phyloP scores from a whole-genome alignment of 2,113 vertebrate genomes.

The Zosterops hypoxanthus region DNA sequence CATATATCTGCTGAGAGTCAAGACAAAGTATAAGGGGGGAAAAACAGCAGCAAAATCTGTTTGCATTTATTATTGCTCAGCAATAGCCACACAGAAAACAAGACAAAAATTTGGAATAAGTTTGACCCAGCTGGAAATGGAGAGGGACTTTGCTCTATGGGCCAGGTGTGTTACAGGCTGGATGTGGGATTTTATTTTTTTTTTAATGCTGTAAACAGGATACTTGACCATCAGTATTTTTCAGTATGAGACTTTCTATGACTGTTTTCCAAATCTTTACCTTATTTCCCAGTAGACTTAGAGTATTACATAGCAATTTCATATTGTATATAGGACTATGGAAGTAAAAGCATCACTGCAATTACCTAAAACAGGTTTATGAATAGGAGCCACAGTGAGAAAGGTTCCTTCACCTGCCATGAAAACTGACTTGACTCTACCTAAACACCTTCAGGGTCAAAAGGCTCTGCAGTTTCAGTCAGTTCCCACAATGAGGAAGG shows the following conservation, averaged over 20 bases:
- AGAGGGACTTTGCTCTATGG: neutral
- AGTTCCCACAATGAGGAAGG: slow-evolving; percentile 63
- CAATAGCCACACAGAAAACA: neutral
- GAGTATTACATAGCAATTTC: neutral
- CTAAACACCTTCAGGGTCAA: slow-evolving; percentile 81
- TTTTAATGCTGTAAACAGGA: neutral
- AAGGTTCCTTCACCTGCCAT: slow-evolving; percentile 77
- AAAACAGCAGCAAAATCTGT: neutral
- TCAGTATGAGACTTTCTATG: neutral
- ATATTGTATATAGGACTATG: neutral
- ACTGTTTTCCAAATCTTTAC: slow-evolving; percentile 17
- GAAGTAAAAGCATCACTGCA: neutral
- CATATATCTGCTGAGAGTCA: neutral
- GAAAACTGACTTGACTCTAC: slow-evolving; percentile 76
- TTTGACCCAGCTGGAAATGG: slow-evolving; percentile 11
- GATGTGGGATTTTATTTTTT: neutral
- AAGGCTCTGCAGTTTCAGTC: slow-evolving; percentile 76
- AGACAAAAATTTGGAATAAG: slow-evolving; percentile 2
- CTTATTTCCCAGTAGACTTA: slow-evolving; percentile 45
- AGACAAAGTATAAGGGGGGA: neutral
- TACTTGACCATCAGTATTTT: neutral
- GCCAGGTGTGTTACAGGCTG: slow-evolving; percentile 5
- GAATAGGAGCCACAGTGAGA: neutral
- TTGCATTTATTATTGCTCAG: neutral
- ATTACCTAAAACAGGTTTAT: neutral